These are phyloP conservation scores for Aulostomus chinensis DNA, from an alignment of 2,797 vertebrate species.

Conservation along the genomic window DNA sequence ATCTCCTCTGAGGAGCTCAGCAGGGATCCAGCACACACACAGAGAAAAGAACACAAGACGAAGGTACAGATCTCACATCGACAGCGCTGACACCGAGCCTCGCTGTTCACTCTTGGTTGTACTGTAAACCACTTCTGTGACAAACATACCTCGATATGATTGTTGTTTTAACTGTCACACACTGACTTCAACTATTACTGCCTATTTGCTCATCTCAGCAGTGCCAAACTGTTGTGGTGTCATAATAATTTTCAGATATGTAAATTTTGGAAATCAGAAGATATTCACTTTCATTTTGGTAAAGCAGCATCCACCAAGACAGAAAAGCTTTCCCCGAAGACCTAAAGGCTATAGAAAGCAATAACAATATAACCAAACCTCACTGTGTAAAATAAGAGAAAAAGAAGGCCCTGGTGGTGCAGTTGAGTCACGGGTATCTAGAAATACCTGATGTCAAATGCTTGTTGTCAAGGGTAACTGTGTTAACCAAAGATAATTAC, in stretches of 20 bases:
- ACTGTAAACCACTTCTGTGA: neutral
- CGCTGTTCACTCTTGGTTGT: neutral
- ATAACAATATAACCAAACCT: neutral
- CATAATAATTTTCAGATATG: slow-evolving; percentile 21
- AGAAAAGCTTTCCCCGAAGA: no score
- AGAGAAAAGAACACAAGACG: neutral
- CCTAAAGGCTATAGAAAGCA: neutral
- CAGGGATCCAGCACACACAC: slow-evolving; percentile 5
- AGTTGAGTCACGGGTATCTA: slow-evolving; percentile 16
- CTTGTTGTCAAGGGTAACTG: slow-evolving; percentile 37
- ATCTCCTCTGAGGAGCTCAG: slow-evolving; percentile 28
- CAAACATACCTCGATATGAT: slow-evolving; percentile 19
- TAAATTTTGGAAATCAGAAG: no score
- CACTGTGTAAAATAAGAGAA: neutral
- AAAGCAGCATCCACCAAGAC: no score
- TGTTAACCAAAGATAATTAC: slow-evolving; percentile 32
- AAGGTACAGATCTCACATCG: neutral
- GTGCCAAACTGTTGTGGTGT: slow-evolving; percentile 9
- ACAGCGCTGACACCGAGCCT: slow-evolving; percentile 5
- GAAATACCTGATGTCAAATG: slow-evolving; percentile 45
- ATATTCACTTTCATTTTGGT: no score
- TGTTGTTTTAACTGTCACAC: slow-evolving; percentile 6
- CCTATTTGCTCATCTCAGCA: slow-evolving; percentile 20
- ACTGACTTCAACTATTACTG: slow-evolving; percentile 1
- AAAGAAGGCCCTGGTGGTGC: neutral